Percentiles rank a stretch among this genome's conserved stretches.
Conservation (phyloP, 2,113 vertebrate genomes). For the Diphyllodes magnificus region DNA sequence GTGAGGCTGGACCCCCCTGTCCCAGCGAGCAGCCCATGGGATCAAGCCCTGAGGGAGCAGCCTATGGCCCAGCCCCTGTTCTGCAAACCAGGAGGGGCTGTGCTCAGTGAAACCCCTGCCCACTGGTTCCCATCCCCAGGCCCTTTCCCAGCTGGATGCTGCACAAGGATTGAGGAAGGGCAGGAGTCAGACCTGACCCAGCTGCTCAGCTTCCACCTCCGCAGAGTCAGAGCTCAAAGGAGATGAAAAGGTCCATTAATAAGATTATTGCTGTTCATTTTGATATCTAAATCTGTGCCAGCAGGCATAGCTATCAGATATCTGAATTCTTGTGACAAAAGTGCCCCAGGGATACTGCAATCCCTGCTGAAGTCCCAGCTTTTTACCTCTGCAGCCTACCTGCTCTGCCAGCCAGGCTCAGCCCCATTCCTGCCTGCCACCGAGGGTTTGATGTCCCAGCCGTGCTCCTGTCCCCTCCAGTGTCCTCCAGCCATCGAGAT, state of each 20-base stretch:
- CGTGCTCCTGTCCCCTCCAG: not conserved
- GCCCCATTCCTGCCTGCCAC: rapidly evolving
- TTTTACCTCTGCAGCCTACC: slow-evolving; percentile 11
- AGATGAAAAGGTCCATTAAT: slow-evolving; percentile 55
- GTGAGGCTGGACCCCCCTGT: not conserved
- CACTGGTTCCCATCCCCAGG: not conserved
- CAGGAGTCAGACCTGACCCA: slow-evolving; percentile 7
- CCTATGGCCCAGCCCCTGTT: not conserved
- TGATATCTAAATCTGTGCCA: slow-evolving; percentile 55
- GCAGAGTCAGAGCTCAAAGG: slow-evolving; percentile 28
- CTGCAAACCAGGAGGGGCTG: rapidly evolving
- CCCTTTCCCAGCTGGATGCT: not conserved
- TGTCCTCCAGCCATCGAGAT: not conserved
- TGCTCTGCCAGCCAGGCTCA: too few species aligned
- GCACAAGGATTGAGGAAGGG: not conserved
- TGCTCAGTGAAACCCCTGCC: not conserved
- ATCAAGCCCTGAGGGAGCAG: not conserved
- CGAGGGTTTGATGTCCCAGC: not conserved
- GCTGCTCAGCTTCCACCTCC: slow-evolving; percentile 29
- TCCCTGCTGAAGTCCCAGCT: slow-evolving; percentile 10
- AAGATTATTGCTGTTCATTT: slow-evolving; percentile 43
- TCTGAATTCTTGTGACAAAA: not conserved
- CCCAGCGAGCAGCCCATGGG: not conserved
- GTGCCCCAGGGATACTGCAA: not conserved
- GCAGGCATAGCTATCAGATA: not conserved